A percentile compares a stretch with the other conserved stretches of the same genome.
Evolutionary conservation across 2,888 invertebrate species (phyloP).

Genomic region (Rotaria socialis): DNA sequence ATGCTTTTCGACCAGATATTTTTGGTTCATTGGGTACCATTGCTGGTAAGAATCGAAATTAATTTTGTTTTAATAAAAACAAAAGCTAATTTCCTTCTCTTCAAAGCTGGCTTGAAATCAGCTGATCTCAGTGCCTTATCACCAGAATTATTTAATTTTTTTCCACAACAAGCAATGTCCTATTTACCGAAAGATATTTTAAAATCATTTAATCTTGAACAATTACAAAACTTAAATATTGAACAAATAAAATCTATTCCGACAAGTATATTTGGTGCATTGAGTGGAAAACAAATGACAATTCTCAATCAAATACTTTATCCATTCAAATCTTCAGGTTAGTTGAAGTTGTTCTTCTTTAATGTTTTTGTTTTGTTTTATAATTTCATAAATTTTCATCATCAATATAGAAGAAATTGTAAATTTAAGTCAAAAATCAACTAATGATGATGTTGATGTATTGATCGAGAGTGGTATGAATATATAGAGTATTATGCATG

Average conservation of each 20-base stretch:
- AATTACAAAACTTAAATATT: neutral
- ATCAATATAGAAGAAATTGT: neutral
- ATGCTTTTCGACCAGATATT: neutral
- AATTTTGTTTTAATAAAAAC: too few relatives aligned
- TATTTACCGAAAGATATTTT: neutral
- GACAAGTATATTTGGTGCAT: neutral
- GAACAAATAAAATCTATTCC: conserved; percentile 32
- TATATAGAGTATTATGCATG: neutral
- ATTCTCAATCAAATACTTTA: neutral
- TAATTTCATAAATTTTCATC: neutral
- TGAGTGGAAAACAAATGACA: neutral
- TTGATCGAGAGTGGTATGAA: neutral
- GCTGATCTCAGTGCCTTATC: neutral
- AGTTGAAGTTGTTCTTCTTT: neutral
- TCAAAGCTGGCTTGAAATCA: conserved; percentile 16
- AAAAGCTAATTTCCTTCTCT: too few relatives aligned
- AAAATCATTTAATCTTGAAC: neutral
- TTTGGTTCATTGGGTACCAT: conserved; percentile 28
- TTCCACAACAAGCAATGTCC: neutral
- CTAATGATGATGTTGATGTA: neutral
- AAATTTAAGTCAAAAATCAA: neutral
- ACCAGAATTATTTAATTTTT: neutral
- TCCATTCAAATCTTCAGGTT: conserved; percentile 34
- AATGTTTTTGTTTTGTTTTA: too few relatives aligned
- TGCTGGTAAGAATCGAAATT: neutral